Conservation (phyloP, 2,888 invertebrate species). For the Zelleria hepariella region DNA sequence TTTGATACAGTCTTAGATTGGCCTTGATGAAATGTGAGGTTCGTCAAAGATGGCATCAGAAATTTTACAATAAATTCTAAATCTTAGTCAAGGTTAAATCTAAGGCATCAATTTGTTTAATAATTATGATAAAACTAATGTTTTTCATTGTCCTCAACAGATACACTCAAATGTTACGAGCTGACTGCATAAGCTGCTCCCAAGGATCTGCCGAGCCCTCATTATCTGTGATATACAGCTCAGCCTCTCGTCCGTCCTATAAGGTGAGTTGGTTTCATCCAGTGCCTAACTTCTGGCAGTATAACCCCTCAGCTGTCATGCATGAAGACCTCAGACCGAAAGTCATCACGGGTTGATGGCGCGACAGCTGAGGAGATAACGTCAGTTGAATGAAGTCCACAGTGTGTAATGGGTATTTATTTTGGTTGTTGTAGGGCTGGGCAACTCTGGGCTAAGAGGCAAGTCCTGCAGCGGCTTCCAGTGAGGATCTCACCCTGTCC, state of each 20-base stretch:
- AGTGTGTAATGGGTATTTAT: slow-evolving; percentile 8
- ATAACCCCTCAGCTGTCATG: too few relatives aligned
- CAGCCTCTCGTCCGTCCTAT: slow-evolving; percentile 73
- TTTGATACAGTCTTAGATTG: background rate
- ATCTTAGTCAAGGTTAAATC: too few relatives aligned
- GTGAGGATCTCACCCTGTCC: slow-evolving; percentile 70
- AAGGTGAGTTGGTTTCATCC: slow-evolving; percentile 36
- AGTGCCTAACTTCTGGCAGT: background rate
- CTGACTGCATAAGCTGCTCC: slow-evolving; percentile 64
- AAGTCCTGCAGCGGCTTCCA: slow-evolving; percentile 69
- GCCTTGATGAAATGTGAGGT: background rate
- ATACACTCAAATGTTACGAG: slow-evolving; percentile 49
- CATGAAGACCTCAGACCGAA: too few relatives aligned
- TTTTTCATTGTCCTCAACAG: slow-evolving; percentile 6
- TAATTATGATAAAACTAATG: background rate
- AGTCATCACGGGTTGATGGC: too few relatives aligned
- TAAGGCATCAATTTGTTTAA: background rate
- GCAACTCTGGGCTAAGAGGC: slow-evolving; percentile 78
- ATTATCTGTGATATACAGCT: slow-evolving; percentile 74
- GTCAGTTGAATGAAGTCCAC: too few relatives aligned
- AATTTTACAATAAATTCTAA: too few relatives aligned
- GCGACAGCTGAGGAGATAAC: too few relatives aligned
- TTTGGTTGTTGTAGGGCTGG: slow-evolving; percentile 67
- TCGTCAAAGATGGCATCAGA: too few relatives aligned
- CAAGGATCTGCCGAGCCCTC: slow-evolving; percentile 70